Percentiles rank a stretch among this genome's conserved stretches.
Conservation (phyloP, 2,113 vertebrate species). For the Arizona elegans region DNA sequence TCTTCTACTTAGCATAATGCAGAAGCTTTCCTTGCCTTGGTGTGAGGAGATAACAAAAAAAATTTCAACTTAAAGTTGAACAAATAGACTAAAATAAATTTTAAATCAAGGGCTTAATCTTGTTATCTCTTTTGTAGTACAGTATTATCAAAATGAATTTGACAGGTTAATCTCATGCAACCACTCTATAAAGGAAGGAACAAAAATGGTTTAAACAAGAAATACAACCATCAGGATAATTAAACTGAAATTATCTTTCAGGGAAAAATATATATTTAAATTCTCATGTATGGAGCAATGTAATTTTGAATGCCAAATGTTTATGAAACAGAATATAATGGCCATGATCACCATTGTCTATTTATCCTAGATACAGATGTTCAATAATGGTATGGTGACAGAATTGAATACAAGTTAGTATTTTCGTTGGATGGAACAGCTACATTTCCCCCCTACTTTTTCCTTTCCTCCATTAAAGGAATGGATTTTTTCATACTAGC, state of each 20-base stretch:
- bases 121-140: not conserved
- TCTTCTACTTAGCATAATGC: not conserved
- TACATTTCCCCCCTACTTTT: not conserved
- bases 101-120: conserved; percentile 28
- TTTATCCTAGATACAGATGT: not conserved
- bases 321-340: not conserved
- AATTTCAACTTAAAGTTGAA: not conserved
- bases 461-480: not conserved
- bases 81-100: not conserved
- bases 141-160: not conserved
- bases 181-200: not conserved
- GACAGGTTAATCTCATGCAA: not conserved
- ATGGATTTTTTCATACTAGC: not conserved
- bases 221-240: not conserved
- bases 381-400: not conserved
- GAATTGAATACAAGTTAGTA: not conserved
- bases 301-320: not conserved
- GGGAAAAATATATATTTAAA: not conserved
- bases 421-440: not conserved
- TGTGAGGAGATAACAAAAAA: not conserved
- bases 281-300: not conserved
- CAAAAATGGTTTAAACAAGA: not conserved
- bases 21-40: not conserved
- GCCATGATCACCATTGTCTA: not conserved
- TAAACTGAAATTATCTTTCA: not conserved